Conservation (phyloP, 2,888 invertebrate genomes). For the Nezara viridula region DNA sequence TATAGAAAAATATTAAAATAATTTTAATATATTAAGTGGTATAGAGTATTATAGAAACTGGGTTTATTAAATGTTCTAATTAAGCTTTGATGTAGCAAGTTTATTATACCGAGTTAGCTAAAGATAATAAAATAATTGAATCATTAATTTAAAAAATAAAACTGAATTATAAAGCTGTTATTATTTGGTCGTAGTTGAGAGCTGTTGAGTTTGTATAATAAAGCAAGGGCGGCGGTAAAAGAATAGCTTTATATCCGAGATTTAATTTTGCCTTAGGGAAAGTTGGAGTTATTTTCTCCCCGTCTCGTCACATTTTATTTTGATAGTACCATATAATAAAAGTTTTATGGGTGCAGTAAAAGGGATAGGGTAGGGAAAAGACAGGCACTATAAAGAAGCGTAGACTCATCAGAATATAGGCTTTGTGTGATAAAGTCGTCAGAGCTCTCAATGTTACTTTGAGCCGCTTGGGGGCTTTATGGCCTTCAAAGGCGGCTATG, state of each 20-base stretch:
- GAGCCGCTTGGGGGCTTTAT: conserved; percentile 18
- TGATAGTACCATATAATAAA: conserved; percentile 37
- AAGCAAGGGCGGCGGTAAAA: background rate
- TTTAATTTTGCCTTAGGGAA: background rate
- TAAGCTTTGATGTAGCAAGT: background rate
- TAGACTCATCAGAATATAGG: conserved; percentile 30
- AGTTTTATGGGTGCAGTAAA: conserved; percentile 26
- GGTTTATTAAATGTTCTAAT: background rate
- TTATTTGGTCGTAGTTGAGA: background rate
- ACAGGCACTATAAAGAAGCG: conserved; percentile 26
- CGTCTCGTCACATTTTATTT: background rate
- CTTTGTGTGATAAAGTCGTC: conserved; percentile 28
- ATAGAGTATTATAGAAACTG: background rate
- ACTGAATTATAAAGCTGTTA: background rate
- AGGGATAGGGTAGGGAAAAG: conserved; percentile 4
- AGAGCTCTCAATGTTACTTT: background rate
- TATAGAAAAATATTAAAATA: no score
- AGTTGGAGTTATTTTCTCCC: conserved; percentile 16
- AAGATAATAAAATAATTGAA: background rate
- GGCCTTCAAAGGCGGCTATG: background rate
- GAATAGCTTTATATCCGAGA: conserved; percentile 30
- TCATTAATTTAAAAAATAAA: background rate
- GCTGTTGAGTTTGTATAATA: conserved; percentile 9
- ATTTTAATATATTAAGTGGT: background rate
- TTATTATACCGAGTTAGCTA: background rate